Conservation (phyloP, 1,140 invertebrate species). For the Macrocentrus cingulum region DNA sequence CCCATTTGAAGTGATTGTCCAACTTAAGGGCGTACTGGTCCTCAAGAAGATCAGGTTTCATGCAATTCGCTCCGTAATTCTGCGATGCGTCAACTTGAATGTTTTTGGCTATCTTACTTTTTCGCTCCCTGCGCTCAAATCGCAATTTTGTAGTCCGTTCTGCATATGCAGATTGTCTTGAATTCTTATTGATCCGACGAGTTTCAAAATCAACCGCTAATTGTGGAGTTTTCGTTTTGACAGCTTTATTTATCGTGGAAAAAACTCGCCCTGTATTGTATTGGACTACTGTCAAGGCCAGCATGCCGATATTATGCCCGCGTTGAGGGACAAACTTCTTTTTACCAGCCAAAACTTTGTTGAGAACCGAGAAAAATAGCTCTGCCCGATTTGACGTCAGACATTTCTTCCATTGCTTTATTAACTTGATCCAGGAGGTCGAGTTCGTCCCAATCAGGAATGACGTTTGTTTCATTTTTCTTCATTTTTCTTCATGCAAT, state of each 20-base stretch:
- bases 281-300: constrained; percentile 1
- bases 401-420: neutral
- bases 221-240: neutral
- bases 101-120: neutral
- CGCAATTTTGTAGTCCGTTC: neutral
- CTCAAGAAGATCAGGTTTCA: neutral
- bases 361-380: neutral
- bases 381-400: constrained; percentile 3
- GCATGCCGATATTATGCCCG: neutral
- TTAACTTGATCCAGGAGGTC: neutral
- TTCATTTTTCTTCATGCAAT: neutral
- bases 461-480: neutral
- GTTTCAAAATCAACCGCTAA: neutral
- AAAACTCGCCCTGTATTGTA: neutral
- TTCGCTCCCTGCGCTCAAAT: neutral
- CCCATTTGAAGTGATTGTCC: neutral
- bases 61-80: neutral
- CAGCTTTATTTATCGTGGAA: neutral
- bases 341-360: neutral
- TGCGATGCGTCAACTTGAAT: neutral
- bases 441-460: neutral
- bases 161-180: neutral
- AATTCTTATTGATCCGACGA: neutral
- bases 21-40: no score
- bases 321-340: neutral